Base-by-base conservation (phyloP, 2,797 vertebrate species). In the Sarcophilus harrisii region DNA sequence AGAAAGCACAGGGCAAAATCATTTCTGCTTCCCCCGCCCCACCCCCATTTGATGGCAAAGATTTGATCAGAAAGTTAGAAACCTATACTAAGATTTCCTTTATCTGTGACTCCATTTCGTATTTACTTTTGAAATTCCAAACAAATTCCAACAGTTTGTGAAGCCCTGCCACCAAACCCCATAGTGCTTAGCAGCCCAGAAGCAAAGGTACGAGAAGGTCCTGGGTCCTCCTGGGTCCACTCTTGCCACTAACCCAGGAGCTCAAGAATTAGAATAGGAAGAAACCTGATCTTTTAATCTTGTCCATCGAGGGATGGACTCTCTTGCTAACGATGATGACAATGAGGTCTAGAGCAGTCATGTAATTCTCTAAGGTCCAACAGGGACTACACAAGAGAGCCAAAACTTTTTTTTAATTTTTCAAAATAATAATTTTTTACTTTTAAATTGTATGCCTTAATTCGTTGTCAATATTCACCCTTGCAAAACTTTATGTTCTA, bases 1-100 rank as follows among this genome's bases (percentile, higher is more conserved):
- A 93, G 97, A 98, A 96, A 97, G 92, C 97, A 97, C 94, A 96
- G 93, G 92, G 92, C 96, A 58, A 62, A 66, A 29, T 89, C 94
- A 81, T 96, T 24, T 89, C 21, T 16, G 38, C 4, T 62, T 13
- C 10, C 28, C 29, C 5, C 1, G 1, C 16, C 54, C n/a, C 16
- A 38, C 13, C 1, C 38, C 57, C 8, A 4, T 45, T 27, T 91
- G 49, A 97, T 97, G 91, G 49, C 49, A 95, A 96, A 32, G 92
- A 93, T 94, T 93, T 96, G 92, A 97, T 93, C 97, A 87, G n/a
- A 94, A 13, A 49, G 55, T 6, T 14, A 89, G 66, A 94, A 87
- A 54, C 58, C 58, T 52, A 52, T 4, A 90, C 32, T 32, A 49
- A 81, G 89, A 92, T 96, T 24, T 54, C 8, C 90, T 91, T 92